Conservation (phyloP, 1,140 invertebrate genomes). For the Megalopta genalis region DNA sequence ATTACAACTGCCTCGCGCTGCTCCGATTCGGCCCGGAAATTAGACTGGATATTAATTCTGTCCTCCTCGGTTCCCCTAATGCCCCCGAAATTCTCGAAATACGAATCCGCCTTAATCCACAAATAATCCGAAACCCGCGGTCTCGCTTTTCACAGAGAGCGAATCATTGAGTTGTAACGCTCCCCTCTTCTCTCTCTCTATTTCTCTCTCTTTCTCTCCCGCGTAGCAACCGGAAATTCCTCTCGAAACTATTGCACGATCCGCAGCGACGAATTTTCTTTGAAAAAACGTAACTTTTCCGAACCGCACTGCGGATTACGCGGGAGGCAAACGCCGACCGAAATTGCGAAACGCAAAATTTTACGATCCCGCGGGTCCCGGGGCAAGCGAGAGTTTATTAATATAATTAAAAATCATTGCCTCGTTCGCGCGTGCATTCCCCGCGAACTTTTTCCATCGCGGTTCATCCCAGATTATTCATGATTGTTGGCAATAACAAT, state of each 20-base stretch:
- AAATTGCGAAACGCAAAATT: no score
- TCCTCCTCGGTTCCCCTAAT: neutral
- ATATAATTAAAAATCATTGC: no score
- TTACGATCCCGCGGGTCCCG: no score
- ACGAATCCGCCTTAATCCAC: neutral
- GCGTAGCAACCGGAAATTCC: neutral
- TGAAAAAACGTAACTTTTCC: neutral
- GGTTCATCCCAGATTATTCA: neutral
- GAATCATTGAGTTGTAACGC: neutral
- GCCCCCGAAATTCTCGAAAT: slow-evolving; percentile 19
- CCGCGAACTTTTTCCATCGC: no score
- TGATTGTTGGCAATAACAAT: neutral
- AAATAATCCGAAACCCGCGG: neutral
- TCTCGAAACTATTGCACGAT: neutral
- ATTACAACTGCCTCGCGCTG: neutral
- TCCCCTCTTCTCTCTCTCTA: no score
- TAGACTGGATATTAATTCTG: slow-evolving; percentile 24
- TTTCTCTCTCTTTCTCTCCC: neutral
- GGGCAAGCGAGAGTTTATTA: no score
- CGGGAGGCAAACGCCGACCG: neutral
- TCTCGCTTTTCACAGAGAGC: neutral
- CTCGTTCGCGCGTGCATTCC: no score
- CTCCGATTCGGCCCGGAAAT: neutral
- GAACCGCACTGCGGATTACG: neutral
- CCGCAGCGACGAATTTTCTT: neutral